Percentiles rank a stretch among this genome's conserved stretches.
phyloP scores from a whole-genome alignment of 2,888 invertebrate species.

The Macrosoma leucophasiata region DNA sequence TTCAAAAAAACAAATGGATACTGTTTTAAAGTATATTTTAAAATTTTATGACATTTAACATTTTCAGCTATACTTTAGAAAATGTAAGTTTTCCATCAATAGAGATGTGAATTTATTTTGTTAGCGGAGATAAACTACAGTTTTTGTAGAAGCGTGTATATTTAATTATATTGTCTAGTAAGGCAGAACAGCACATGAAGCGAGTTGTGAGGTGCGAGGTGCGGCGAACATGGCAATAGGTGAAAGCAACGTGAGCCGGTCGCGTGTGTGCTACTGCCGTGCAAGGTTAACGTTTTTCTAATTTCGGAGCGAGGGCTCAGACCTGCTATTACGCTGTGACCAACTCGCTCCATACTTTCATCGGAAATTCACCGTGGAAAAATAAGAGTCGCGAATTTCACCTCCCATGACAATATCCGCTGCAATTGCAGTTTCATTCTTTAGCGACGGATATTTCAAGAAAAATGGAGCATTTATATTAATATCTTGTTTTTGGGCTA shows the following conservation, averaged over 20 bases:
- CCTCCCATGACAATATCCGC: no score
- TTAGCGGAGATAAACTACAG: neutral
- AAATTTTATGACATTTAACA: neutral
- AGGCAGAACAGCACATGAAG: slow-evolving; percentile 41
- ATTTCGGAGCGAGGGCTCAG: slow-evolving; percentile 57
- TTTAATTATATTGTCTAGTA: slow-evolving; percentile 47
- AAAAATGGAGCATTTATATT: slow-evolving; percentile 14
- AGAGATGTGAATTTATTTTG: neutral
- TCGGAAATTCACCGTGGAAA: slow-evolving; percentile 59
- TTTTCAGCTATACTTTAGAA: neutral
- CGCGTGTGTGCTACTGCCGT: slow-evolving; percentile 54
- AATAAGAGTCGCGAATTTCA: slow-evolving; percentile 44
- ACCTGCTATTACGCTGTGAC: slow-evolving; percentile 49
- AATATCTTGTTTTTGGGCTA: slow-evolving; percentile 36
- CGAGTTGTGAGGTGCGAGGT: slow-evolving; percentile 21
- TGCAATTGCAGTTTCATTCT: slow-evolving; percentile 28
- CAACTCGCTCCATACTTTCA: slow-evolving; percentile 52
- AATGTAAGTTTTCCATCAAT: neutral
- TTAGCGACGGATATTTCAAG: slow-evolving; percentile 21
- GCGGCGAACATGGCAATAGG: slow-evolving; percentile 51
- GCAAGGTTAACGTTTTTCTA: slow-evolving; percentile 69
- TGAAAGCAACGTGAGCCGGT: slow-evolving; percentile 56
- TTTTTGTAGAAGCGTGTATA: slow-evolving; percentile 10
- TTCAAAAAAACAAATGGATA: neutral
- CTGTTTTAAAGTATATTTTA: no score